A percentile compares a stretch with the other conserved stretches of the same genome.
Evolutionary conservation across 2,113 vertebrate genomes (phyloP).

Genomic region (Camelus dromedarius): DNA sequence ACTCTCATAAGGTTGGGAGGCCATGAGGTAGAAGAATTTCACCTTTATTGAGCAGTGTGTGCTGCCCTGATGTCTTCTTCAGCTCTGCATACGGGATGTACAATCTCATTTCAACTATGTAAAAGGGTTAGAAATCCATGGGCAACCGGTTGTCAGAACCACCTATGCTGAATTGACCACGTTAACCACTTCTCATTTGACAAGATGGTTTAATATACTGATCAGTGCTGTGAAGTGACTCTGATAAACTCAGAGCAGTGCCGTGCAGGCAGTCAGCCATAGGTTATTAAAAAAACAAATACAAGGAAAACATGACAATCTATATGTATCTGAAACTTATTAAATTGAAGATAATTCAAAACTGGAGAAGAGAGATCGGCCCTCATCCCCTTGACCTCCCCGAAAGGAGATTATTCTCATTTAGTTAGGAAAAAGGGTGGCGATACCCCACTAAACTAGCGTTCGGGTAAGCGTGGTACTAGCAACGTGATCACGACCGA

Average conservation of each 20-base stretch:
- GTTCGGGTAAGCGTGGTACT: background rate
- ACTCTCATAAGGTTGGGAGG: background rate
- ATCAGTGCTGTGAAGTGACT: background rate
- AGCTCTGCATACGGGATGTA: background rate
- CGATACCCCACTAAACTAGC: background rate
- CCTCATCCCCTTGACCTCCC: accelerated
- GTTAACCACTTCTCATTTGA: background rate
- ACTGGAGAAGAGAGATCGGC: background rate
- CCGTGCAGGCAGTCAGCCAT: background rate
- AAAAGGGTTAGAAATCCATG: background rate
- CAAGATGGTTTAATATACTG: background rate
- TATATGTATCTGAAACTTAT: background rate
- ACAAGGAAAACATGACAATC: background rate
- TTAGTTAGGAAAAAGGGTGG: background rate
- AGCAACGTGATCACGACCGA: background rate
- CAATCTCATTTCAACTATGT: background rate
- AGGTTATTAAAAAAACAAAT: background rate
- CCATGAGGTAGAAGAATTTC: background rate
- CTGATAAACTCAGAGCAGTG: background rate
- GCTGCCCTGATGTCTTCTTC: background rate
- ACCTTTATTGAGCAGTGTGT: background rate
- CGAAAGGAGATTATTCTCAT: background rate
- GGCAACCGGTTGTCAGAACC: background rate
- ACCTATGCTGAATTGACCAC: background rate
- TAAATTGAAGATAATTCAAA: background rate